A percentile compares a stretch with the other conserved stretches of the same genome.
Evolutionary conservation across 2,888 invertebrate species (phyloP).

Genomic region (Diachrysia chrysitis): DNA sequence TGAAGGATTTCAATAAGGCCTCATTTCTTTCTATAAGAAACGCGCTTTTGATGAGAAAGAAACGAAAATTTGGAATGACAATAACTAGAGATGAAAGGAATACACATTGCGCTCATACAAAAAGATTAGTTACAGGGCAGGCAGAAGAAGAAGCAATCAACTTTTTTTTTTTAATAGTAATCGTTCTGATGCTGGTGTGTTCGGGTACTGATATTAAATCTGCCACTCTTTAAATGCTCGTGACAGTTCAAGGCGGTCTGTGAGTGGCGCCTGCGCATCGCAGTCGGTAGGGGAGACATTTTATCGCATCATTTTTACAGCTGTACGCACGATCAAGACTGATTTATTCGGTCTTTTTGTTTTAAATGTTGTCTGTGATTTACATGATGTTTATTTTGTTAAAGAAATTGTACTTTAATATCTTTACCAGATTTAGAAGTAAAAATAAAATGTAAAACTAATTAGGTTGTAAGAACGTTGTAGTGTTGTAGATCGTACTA

Average conservation of each 20-base stretch:
- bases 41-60: no score
- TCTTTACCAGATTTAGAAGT: background rate
- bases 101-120: background rate
- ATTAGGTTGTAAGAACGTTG: no score
- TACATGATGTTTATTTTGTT: constrained; percentile 25
- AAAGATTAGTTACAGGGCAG: background rate
- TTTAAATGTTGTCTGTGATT: constrained; percentile 36
- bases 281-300: constrained; percentile 65
- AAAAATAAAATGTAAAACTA: no score
- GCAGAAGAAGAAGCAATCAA: constrained; percentile 14
- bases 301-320: constrained; percentile 83
- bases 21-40: no score
- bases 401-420: background rate
- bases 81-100: background rate
- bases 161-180: constrained; percentile 37
- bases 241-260: constrained; percentile 79
- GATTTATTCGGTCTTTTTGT: constrained; percentile 66
- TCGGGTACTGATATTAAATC: constrained; percentile 76
- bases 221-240: constrained; percentile 72
- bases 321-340: constrained; percentile 74
- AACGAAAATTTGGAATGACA: background rate
- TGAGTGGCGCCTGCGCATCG: constrained; percentile 69
- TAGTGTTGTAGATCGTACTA: no score
- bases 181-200: constrained; percentile 49
- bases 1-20: no score